These are phyloP conservation scores for Heterochromis multidens DNA, from an alignment of 2,113 vertebrate genomes.

Conservation along the genomic window DNA sequence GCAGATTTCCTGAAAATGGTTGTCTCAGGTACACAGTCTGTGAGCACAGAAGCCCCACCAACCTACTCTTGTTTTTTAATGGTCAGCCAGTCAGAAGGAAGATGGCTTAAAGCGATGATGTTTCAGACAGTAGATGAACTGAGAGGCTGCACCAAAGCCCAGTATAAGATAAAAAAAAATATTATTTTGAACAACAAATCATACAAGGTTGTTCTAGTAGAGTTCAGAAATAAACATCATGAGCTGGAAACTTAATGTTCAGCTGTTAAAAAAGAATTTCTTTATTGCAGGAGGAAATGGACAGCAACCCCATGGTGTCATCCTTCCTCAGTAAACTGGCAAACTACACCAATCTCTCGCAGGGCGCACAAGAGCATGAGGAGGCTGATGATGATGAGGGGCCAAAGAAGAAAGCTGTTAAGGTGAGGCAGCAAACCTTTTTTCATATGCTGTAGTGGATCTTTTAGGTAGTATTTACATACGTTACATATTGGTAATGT, in stretches of 20 bases:
- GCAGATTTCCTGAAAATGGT: not conserved
- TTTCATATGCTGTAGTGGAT: not conserved
- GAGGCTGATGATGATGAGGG: slow-evolving; percentile 87
- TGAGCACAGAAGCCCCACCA: not conserved
- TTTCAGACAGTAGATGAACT: not conserved
- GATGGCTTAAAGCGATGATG: not conserved
- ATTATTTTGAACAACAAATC: not conserved
- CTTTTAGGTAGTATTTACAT: not conserved
- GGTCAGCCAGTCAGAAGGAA: not conserved
- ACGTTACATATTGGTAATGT: not conserved
- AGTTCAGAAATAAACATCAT: not conserved
- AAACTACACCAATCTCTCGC: slow-evolving; percentile 95
- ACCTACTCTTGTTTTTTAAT: not conserved
- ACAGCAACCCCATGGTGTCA: slow-evolving; percentile 98
- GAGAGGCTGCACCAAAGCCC: not conserved
- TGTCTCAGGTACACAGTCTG: not conserved
- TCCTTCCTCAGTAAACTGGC: slow-evolving; percentile 94
- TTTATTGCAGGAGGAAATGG: slow-evolving; percentile 91
- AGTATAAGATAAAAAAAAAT: not conserved
- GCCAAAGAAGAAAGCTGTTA: slow-evolving; percentile 77
- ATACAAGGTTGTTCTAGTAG: not conserved
- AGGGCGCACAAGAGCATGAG: slow-evolving; percentile 95
- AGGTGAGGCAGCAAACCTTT: slow-evolving; percentile 46
- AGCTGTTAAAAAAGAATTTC: not conserved
- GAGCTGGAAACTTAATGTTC: not conserved